These are phyloP conservation scores for Cephalotes varians DNA, from an alignment of 2,888 invertebrate species.

Conservation along the genomic window DNA sequence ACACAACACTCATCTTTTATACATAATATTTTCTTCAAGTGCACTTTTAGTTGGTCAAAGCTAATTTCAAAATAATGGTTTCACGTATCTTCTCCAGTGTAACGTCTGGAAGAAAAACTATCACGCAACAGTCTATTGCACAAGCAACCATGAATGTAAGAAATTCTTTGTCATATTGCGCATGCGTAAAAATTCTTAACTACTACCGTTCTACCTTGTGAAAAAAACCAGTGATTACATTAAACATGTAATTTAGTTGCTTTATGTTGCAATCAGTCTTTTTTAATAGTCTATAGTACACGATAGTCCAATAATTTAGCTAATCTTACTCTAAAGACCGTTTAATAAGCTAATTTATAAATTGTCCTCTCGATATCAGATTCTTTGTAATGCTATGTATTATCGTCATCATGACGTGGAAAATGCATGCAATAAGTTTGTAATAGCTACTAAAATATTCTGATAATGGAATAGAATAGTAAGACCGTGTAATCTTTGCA, in stretches of 20 bases:
- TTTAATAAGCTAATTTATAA: constrained; percentile 31
- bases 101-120: not conserved
- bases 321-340: not conserved
- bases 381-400: constrained; percentile 9
- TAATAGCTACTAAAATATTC: constrained; percentile 31
- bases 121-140: not conserved
- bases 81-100: not conserved
- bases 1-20: not conserved
- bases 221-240: constrained; percentile 5
- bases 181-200: constrained; percentile 8
- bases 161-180: not conserved
- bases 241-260: constrained; percentile 26
- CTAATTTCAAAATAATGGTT: not conserved
- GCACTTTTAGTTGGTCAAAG: not conserved
- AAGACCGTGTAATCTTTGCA: not conserved
- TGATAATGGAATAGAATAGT: not conserved
- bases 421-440: constrained; percentile 23
- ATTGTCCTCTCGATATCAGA: not conserved
- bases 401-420: constrained; percentile 20
- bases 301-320: not conserved
- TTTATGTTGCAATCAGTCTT: constrained; percentile 3
- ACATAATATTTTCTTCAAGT: not conserved
- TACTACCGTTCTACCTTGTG: not conserved
- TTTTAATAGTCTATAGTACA: not conserved
- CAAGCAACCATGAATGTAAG: not conserved